Evolutionary conservation across 2,888 invertebrate genomes (phyloP), one percentile per base, ranked within the genome.

Genomic region (Drosophila kokeensis): DNA sequence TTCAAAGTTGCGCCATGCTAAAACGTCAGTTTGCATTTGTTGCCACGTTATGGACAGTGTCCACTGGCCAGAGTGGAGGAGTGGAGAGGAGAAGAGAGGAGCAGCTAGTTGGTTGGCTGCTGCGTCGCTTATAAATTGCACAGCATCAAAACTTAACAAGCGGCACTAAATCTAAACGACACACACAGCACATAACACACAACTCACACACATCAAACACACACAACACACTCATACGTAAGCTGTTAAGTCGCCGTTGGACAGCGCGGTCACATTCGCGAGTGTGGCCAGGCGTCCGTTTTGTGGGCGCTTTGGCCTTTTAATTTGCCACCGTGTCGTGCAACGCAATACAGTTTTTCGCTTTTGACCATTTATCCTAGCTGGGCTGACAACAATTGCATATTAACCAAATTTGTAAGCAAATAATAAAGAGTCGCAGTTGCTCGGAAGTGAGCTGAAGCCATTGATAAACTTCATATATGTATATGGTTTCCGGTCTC

Each of bases 121-220:
- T 59, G 57, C 55, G 77, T 60, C 78, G 74, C 68, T 89, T 89
- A 87, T 86, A 87, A 87, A 90, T 87, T 87, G 80, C 82, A 75
- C 65, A 55, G 80, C 89, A 90, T 87, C 87, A 90, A 82, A 90
- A 87, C 87, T 82, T 90, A 89, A 89, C 90, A 87, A 87, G 90
- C 90, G 89, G 82, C 90, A 87, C 90, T 87, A 90, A 87, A 89
- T 87, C 90, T 90, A 87, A 89, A 89, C 85, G 90, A 80, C 88
- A 73, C 76, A 74, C 83, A 66, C 55, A 65, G 69, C 58, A 67
- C 58, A 60, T 50, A 49, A 71, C 52, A 65, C 58, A 60, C 57
- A 48, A 32, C 48, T 34, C 69, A 66, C 38, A 66, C 38, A 34
- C 11, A 13, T 21, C n/a, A 61, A 18, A 38, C 48, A 29, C 49